Base-by-base conservation (phyloP, 2,113 vertebrate species). In the Nibea albiflora region DNA sequence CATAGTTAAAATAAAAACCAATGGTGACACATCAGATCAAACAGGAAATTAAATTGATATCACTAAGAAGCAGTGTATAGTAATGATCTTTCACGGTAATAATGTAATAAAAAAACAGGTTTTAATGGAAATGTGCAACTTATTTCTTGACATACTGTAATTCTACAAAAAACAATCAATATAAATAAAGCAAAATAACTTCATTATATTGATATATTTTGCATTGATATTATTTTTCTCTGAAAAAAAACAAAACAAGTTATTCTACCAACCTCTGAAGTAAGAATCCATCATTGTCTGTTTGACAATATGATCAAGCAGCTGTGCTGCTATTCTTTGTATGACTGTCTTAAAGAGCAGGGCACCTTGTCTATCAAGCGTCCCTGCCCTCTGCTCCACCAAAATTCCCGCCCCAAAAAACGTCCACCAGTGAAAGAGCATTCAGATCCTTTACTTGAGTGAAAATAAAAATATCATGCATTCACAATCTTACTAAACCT, bases 251-350 rank as follows among this genome's bases (percentile, higher is more conserved):
- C n/a, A 56, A 75, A 68, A 42, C 3, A 57, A 67, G 14, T 56
- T 11, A 31, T 77, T 73, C 11, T 39, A 85, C 91, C 42, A 14
- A 93, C 93, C 92, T 92, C 47, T 84, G 44, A 78, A 19, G 74
- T 20, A 31, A 72, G 49, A 73, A 61, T 66, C 88, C 92, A 90
- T 91, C 15, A 3, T 53, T 22, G 57, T 58, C 14, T 1, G 49
- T 73, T 57, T 61, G 20, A 17, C 35, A 17, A 42, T 78, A 3
- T 49, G 50, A 28, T 53, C 5, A 4, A 44, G 44, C 44, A 75
- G 28, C 54, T 2, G 63, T 31, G 72, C 16, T 75, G 56, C 42
- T 82, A 11, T 5, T 71, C 17, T 66, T 24, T 72, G 9, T 28
- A 1, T 0, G 10, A 12, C 28, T 11, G 31, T 68, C 19, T 69